phyloP scores from a whole-genome alignment of 2,113 vertebrate genomes.

The Beaufortia kweichowensis region DNA sequence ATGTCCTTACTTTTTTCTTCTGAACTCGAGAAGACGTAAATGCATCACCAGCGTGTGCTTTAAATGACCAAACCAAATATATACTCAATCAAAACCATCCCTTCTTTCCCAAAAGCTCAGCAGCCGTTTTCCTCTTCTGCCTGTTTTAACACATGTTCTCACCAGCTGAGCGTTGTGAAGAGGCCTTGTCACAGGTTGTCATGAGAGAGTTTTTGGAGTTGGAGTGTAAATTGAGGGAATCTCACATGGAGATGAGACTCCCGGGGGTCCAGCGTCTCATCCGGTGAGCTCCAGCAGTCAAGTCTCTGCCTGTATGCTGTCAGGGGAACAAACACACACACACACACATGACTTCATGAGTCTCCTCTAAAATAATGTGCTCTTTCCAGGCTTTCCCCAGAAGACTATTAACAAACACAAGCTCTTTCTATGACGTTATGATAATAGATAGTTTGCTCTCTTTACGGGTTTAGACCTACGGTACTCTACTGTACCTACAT shows the following conservation, averaged over 20 bases:
- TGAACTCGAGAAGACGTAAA: too few relatives aligned
- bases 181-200: conserved; percentile 37
- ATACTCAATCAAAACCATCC: conserved; percentile 12
- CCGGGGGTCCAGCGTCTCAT: conserved; percentile 13
- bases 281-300: conserved; percentile 5
- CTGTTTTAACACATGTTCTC: conserved; percentile 11
- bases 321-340: conserved; percentile 22
- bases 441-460: too few relatives aligned
- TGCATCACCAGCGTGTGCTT: too few relatives aligned
- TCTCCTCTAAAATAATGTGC: too few relatives aligned
- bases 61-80: neutral
- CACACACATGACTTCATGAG: neutral
- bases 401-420: too few relatives aligned
- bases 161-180: conserved; percentile 1
- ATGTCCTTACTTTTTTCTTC: too few relatives aligned
- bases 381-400: too few relatives aligned
- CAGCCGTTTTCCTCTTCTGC: neutral
- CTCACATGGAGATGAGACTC: conserved; percentile 49
- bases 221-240: conserved; percentile 49
- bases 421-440: too few relatives aligned
- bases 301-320: conserved; percentile 30
- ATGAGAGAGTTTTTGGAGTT: conserved; percentile 34
- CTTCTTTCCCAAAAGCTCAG: conserved; percentile 1
- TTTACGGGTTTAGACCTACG: too few relatives aligned
- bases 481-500: too few relatives aligned